Evolutionary conservation across 2,113 vertebrate genomes (phyloP).

Genomic region (Neotoma lepida): DNA sequence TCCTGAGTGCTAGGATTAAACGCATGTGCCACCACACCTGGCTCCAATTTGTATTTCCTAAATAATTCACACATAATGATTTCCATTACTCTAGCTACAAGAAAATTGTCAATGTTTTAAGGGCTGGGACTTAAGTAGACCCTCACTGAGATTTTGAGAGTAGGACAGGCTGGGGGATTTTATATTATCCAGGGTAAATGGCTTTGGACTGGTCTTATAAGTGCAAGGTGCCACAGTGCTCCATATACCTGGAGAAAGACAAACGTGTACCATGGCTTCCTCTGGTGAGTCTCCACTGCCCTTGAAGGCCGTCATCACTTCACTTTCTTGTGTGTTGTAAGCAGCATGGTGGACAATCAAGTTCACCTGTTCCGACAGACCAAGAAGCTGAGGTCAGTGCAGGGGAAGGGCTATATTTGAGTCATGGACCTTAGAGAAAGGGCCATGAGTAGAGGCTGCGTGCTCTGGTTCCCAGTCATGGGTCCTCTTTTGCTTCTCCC

Average conservation of each 20-base stretch:
- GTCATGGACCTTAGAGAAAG: not conserved
- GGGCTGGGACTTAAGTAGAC: not conserved
- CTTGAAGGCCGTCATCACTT: not conserved
- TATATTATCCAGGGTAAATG: not conserved
- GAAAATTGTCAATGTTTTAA: not conserved
- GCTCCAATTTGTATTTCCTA: not conserved
- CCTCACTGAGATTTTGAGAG: not conserved
- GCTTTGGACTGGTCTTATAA: not conserved
- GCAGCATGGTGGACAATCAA: not conserved
- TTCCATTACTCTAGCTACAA: not conserved
- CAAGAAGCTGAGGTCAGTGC: not conserved
- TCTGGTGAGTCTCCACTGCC: not conserved
- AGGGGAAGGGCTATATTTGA: not conserved
- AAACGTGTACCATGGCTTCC: not conserved
- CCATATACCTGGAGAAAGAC: not conserved
- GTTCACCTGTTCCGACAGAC: not conserved
- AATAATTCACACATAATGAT: not conserved
- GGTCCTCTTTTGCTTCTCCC: not conserved
- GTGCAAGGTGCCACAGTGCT: not conserved
- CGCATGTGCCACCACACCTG: too few relatives aligned
- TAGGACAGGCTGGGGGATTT: too few relatives aligned
- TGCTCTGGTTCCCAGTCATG: not conserved
- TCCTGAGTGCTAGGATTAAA: too few relatives aligned
- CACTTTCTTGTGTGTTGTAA: not conserved
- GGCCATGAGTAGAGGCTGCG: not conserved